Conservation (phyloP, 37 sponge, comb jelly and placozoan species). For the Lycopodina hypogea region DNA sequence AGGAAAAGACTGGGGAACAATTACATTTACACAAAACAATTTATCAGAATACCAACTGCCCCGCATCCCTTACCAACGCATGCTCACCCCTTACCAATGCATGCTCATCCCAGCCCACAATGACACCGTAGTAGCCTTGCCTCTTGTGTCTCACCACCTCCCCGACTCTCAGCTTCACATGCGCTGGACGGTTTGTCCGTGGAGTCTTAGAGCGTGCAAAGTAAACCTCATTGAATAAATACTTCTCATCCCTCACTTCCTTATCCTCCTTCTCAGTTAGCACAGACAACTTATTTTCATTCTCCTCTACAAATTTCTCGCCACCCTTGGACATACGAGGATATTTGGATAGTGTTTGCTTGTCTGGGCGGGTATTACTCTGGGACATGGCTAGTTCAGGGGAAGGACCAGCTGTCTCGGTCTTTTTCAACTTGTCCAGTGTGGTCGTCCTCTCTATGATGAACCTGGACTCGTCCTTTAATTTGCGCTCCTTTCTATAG, state of each 20-base stretch:
- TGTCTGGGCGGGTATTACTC: not conserved
- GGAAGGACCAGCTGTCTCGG: not conserved
- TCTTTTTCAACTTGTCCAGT: not conserved
- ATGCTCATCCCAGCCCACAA: constrained; percentile 78
- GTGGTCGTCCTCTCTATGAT: constrained; percentile 1
- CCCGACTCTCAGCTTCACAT: constrained; percentile 58
- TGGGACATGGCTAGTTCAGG: not conserved
- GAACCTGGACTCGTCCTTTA: not conserved
- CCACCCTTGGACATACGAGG: not conserved
- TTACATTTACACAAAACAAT: no score
- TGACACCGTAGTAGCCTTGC: constrained; percentile 67
- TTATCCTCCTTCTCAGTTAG: not conserved
- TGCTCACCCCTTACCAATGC: constrained; percentile 44
- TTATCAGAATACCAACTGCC: no score
- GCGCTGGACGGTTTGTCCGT: constrained; percentile 31
- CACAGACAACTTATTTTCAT: not conserved
- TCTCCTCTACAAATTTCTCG: not conserved
- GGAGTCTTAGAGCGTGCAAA: constrained; percentile 60
- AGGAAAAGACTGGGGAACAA: no score
- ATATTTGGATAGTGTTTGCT: not conserved
- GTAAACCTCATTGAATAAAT: constrained; percentile 54
- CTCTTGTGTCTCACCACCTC: constrained; percentile 66
- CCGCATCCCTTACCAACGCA: not conserved
- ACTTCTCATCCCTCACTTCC: constrained; percentile 51
- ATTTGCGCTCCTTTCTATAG: constrained; percentile 2